Evolutionary conservation across 2,113 vertebrate genomes (phyloP).

Genomic region (Andinoacara biseriatus): DNA sequence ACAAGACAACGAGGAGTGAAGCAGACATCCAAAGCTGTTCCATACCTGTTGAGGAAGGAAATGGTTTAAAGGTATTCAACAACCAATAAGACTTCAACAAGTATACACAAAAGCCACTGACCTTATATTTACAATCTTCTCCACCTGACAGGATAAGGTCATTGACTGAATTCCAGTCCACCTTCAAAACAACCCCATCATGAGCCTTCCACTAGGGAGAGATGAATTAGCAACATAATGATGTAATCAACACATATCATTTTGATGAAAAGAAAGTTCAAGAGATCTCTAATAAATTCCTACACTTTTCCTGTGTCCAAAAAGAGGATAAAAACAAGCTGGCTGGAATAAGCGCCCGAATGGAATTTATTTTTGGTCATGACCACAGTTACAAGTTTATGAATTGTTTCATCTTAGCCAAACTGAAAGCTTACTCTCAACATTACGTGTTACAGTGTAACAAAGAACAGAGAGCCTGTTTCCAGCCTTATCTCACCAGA

Average conservation of each 20-base stretch:
- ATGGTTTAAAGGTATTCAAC: background rate
- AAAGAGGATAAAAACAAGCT: background rate
- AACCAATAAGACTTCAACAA: background rate
- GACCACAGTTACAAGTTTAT: background rate
- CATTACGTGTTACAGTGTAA: background rate
- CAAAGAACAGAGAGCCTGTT: background rate
- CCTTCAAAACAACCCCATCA: constrained; percentile 92
- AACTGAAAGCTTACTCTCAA: background rate
- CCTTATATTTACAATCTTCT: constrained; percentile 99
- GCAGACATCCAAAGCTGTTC: constrained; percentile 90
- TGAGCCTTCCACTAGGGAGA: constrained; percentile 97
- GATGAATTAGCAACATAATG: background rate
- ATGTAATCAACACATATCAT: background rate
- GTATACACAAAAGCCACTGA: constrained; percentile 46
- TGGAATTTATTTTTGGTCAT: constrained; percentile 1
- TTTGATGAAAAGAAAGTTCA: background rate
- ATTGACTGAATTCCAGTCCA: constrained; percentile 97
- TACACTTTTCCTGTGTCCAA: background rate
- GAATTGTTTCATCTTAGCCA: background rate
- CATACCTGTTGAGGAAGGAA: constrained; percentile 84
- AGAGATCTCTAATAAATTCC: constrained; percentile 3
- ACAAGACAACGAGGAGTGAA: constrained; percentile 86
- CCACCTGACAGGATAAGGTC: constrained; percentile 93
- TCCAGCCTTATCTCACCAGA: background rate
- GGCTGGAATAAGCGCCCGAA: background rate